Conservation (phyloP, 64 coral and sea anemone species). For the Montipora cactus region DNA sequence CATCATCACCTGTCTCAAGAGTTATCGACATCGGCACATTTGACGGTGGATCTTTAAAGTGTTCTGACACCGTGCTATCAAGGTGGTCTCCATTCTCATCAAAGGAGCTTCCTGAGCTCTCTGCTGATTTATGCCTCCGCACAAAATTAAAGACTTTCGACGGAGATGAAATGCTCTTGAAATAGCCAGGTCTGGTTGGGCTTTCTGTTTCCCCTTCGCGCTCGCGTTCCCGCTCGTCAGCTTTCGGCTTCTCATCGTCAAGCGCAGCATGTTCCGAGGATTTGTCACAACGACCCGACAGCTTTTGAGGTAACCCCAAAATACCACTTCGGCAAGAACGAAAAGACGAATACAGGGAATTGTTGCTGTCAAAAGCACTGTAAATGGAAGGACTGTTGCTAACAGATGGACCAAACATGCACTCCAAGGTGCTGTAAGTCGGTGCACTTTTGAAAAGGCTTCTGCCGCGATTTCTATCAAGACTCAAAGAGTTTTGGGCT, state of each 20-base stretch:
- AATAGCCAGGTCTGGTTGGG: neutral
- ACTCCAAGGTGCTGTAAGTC: conserved; percentile 31
- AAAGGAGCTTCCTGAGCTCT: neutral
- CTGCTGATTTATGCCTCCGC: neutral
- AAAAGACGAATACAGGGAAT: conserved; percentile 30
- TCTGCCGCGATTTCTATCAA: conserved; percentile 42
- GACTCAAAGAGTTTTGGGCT: conserved; percentile 58
- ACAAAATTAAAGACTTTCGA: conserved; percentile 35
- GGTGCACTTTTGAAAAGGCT: conserved; percentile 45
- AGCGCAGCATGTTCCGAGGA: neutral
- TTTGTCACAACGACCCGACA: neutral
- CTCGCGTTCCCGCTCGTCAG: neutral
- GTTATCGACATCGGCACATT: neutral
- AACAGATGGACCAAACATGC: conserved; percentile 53
- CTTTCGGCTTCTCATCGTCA: neutral
- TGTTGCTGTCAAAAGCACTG: conserved; percentile 19
- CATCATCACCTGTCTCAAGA: neutral
- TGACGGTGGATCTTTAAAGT: neutral
- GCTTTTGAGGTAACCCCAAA: neutral
- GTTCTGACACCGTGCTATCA: neutral
- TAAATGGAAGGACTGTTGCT: neutral
- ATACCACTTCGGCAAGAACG: neutral
- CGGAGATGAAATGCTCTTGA: conserved; percentile 32
- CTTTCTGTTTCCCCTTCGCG: neutral
- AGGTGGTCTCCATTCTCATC: neutral